Base-by-base conservation (phyloP, 2,113 vertebrate genomes). In the Zosterops japonicus region DNA sequence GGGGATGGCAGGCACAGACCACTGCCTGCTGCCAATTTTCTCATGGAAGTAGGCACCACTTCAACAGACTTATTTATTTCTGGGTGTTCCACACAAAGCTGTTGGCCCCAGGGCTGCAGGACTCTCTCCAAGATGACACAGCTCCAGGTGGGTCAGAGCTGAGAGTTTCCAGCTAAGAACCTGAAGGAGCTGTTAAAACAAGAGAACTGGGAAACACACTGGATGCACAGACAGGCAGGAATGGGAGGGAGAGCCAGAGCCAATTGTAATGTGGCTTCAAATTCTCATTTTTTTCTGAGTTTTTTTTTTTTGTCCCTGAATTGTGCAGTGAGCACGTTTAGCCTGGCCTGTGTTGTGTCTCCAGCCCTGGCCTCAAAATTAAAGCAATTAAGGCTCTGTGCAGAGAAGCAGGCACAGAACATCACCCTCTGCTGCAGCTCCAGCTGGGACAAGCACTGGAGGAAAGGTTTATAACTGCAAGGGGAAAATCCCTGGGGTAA, bases 141-240 rank as follows among this genome's bases (percentile, higher is more conserved):
- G 94, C 74, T 97, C 96, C 96, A 97, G 94, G 94, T 97, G 70
- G 96, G 96, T 97, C 96, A 97, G 36, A 71, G 86, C 93, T 85
- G 72, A 92, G 89, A 91, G 86, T 56, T 94, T 96, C 96, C 96
- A 96, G 86, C 69, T 63, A 29, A 69, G 69, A 95, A 91, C 69
- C 83, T 87, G 89, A 65, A 87, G 70, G 57, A 88, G 63, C 27
- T 93, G 64, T 89, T 91, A 50, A 95, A 44, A 72, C 0, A 2
- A 19, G 52, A 76, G 25, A 12, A 4, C 56, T 90, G 85, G 77
- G 83, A 83, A 96, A 74, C 56, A 59, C 42, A 10, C 59, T 70
- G 11, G 1, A 44, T 23, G 46, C 2, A 14, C n/a, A 50, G 33
- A 17, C 71, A 85, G 83, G 55, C 86, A 35, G 35, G 71, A 74